Base-by-base conservation (phyloP, 2,113 vertebrate genomes). In the Podarcis muralis region DNA sequence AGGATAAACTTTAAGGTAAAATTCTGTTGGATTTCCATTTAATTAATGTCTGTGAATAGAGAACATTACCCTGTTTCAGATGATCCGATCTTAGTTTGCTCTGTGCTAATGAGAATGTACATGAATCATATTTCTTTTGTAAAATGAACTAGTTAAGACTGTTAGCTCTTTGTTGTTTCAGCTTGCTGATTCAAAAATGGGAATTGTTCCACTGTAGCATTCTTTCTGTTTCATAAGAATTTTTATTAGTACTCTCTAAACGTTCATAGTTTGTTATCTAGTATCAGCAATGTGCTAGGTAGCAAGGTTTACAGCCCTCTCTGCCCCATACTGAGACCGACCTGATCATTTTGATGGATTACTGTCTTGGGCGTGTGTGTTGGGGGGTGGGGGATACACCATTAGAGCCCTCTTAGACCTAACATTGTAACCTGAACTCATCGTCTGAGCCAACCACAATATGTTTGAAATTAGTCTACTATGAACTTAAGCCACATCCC, bases 1-100 rank as follows among this genome's bases (percentile, higher is more conserved):
- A 97, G 87, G 93, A 43, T 92, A 90, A 91, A 89, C 92, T 88
- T 83, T 83, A 98, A 98, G 97, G 98, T 98, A 96, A 95, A 92
- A 89, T 53, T 57, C 35, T 66, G n/a, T 90, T 25, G 83, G 88
- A 16, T 35, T 87, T 90, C 81, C 32, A 84, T 91, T 87, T n/a
- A 78, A 32, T 4, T 37, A 53, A 85, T 72, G 80, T 83, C 78
- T 84, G 37, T 30, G 30, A 3, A 35, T 94, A 69, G 81, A 83
- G 32, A 71, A 30, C 11, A 23, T 48, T 37, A 25, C 9, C 85
- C 57, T 23, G 20, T 85, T 92, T 75, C 7, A 72, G 18, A 48
- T 66, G 2, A 37, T 40, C 20, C 40, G 68, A 62, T 15, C 27
- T 82, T 66, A 66, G 5, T 32, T 76, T 27, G 69, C 11, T 43